A percentile compares a stretch with the other conserved stretches of the same genome.
phyloP scores from a whole-genome alignment of 2,888 invertebrate genomes.

The Chironomus tentans region DNA sequence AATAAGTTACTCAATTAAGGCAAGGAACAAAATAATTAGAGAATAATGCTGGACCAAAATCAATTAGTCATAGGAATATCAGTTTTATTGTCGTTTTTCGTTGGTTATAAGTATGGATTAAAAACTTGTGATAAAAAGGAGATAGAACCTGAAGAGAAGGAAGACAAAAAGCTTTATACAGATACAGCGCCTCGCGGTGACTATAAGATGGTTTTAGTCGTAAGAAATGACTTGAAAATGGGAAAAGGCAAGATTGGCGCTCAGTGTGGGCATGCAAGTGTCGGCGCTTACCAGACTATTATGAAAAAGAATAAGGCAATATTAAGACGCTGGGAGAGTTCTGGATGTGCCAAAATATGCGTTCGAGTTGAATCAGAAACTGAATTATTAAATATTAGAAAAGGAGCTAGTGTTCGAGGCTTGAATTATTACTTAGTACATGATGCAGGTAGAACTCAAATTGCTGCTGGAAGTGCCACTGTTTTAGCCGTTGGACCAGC shows the following conservation, averaged over 20 bases:
- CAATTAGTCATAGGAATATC: conserved; percentile 41
- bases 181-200: conserved; percentile 41
- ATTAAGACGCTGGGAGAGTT: conserved; percentile 49
- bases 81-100: conserved; percentile 41
- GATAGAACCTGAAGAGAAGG: neutral
- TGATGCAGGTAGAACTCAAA: conserved; percentile 89
- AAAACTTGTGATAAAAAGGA: conserved; percentile 11
- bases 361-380: conserved; percentile 70
- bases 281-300: conserved; percentile 71
- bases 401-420: conserved; percentile 58
- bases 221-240: conserved; percentile 87
- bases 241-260: conserved; percentile 49
- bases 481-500: conserved; percentile 92
- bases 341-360: conserved; percentile 82
- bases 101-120: conserved; percentile 41
- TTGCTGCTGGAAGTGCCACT: conserved; percentile 43
- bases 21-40: neutral
- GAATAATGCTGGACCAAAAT: conserved; percentile 35
- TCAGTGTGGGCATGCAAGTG: conserved; percentile 67
- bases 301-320: conserved; percentile 51
- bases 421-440: conserved; percentile 65
- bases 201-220: conserved; percentile 75
- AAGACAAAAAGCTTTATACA: conserved; percentile 30
- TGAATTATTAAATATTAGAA: conserved; percentile 58
- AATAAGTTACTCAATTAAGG: too few species aligned